Base-by-base conservation (phyloP, 1,140 invertebrate species). In the Teleogryllus occipitalis region DNA sequence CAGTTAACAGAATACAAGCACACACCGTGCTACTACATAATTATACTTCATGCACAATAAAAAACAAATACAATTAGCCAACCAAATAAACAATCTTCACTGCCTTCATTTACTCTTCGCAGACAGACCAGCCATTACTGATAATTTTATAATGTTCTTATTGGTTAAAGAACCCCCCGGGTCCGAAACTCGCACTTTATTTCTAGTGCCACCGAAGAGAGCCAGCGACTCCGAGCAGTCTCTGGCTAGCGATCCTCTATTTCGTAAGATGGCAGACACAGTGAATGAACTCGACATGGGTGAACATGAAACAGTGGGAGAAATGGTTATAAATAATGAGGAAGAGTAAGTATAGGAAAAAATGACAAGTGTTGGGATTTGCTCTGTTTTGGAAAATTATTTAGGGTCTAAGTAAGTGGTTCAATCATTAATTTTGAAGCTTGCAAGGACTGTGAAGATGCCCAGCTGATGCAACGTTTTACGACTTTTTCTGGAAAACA, bases 281-380 rank as follows among this genome's bases (percentile, higher is more conserved):
- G 47, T 54, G 4, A 49, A 54, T 49, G 76, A 54, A 54, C 14
- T 77, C 18, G 76, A 21, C 22, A 77, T 77, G 76, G 76, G 48
- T 0, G 47, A 21, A 15, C 18, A 5, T 47, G 47, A 54, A 77
- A 77, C 18, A 47, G 47, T 77, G 8, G 76, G 21, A 7, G 76
- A 21, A 54, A 77, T 77, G n/a, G 48, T 77, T 47, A 77, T 48
- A 8, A 7, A 47, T 8, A 49, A 54, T 49, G 76, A 3, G 10
- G 76, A 77, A 77, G 76, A 77, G 76, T 77, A 48, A 77, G 76
- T 77, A 48, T 39, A 5, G 27, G 27, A 39, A 39, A 39, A 5
- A 39, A 39, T 39, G 27, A 39, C 27, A 39, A 5, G 5, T 39
- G 27, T 39, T 39, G 5, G 27, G 27, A 39, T 39, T 39, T 39